Evolutionary conservation across 1,140 invertebrate genomes (phyloP), one percentile per base, ranked within the genome.

Genomic region (Leptinotarsa undecemlineata): DNA sequence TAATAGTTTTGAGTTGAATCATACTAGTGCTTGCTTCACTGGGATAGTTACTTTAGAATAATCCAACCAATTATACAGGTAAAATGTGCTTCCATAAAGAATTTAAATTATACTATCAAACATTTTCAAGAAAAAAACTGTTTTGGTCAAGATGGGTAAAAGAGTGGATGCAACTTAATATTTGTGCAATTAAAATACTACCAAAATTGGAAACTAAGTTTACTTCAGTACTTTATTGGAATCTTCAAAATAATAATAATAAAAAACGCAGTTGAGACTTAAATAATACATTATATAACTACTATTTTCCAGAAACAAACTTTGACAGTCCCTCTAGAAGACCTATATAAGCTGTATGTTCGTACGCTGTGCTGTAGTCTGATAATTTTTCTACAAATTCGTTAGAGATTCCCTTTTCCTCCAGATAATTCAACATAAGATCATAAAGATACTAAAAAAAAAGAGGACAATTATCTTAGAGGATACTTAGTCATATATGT

Each of bases 391-490:
- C 92, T 13, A 91, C 93, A 87, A 98, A 98, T 77, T 96, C 94
- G 84, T 97, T 96, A 74, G 92, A 92, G 73, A 98, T 89, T 42
- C 96, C 96, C 81, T 97, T 95, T 82, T 98, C 96, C 84, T 98
- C 96, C 68, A 98, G 87, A 74, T 95, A 89, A 82, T 97, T 97
- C 93, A 98, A 95, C 61, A 98, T 86, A 21, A 98, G 88, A 85
- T 98, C 96, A 83, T 98, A 98, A 26, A 98, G 86, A 83, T 96
- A 95, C 95, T 96, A 87, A 15, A 91, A 91, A 26, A 81, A 85
- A 78, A 84, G 6, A 62, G 33, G 2, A 42, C 8, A 42, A 42
- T 42, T 42, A 42, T 2, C 33, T 11, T 42, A 42, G 33, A 42
- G 33, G 33, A 42, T 42, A 42, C 2, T 33, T 13, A 61, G 20